Base-by-base conservation (phyloP, 2,113 vertebrate genomes). In the Hiodon alosoides region DNA sequence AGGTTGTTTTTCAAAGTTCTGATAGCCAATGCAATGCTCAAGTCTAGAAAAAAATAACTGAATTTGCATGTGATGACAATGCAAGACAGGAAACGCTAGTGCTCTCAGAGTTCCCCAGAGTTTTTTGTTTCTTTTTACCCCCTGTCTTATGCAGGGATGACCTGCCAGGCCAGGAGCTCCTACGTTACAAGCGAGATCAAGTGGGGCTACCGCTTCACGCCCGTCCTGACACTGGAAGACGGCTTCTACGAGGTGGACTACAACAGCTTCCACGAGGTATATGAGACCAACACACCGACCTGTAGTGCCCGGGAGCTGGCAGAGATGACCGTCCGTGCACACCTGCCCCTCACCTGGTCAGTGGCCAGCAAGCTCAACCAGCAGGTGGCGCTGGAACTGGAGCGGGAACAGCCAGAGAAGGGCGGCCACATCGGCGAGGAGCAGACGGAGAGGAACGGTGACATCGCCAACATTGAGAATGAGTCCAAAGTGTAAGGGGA, bases 191-290 rank as follows among this genome's bases (percentile, higher is more conserved):
- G 93, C 2, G 97, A 99, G 90, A 98, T 99, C 85, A 93, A 97
- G 48, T 99, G 97, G 97, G 97, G 97, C 54, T 94, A 96, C 79
- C 95, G 97, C 74, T 99, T 99, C 91, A 99, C 92, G 0, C 97
- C 97, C 0, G 97, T 98, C 50, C 94, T 99, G 79, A 98, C 96
- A 0, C 90, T 99, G 83, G 97, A 99, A 86, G 97, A 99, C 0
- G 96, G 97, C 46, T 99, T 99, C 81, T 99, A 99, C 0, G 97
- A 99, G 83, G 97, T 99, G 0, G 97, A 99, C 90, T 99, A 99
- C 92, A 98, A 98, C 90, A 99, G 95, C 78, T 99, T 99, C 83
- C 97, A 98, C 0, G 93, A 97, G 76, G 96, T 97, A 14, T 97
- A 98, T 0, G 95, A 99, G 86, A 98, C 96, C 72, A 94, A 95